Base-by-base conservation (phyloP, 2,888 invertebrate species). In the Seladonia tumulorum region DNA sequence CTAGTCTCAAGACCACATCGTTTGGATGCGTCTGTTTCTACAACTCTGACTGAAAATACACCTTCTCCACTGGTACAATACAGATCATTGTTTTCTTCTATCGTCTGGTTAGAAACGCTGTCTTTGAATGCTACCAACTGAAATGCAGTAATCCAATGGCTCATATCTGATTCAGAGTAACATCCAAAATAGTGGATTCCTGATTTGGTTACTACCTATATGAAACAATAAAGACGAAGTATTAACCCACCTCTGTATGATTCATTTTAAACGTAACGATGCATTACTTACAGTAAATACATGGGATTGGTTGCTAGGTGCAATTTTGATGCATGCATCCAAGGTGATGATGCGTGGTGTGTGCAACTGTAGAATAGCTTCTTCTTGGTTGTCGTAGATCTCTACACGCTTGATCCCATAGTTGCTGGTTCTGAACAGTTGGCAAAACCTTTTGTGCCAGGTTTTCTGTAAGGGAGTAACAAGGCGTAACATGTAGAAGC, bases 81-180 rank as follows among this genome's bases (percentile, higher is more conserved):
- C n/a, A 98, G 95, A 94, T 98, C 98, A 95, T 98, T 98, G 92
- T 98, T 98, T 95, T 98, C 98, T 95, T 98, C 98, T 93, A 98
- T 97, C 25, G 96, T 96, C 71, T 96, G 96, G 89, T 94, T 95
- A 0, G 96, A 96, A 80, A 96, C 96, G 91, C 96, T 96, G 85
- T 97, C 97, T 92, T 97, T 97, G 93, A 98, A 98, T 0, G 98
- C 98, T 47, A 98, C 98, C 18, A 97, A 96, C 93, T 98, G 98
- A 81, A 98, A 96, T 7, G 97, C 97, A 86, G 96, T 96, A 25
- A 98, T 96, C 98, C 98, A 98, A 92, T 97, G 97, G 78, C 96
- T 96, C 91, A 97, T 96, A 90, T 97, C 97, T 42, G 96, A 95
- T 93, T 97, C 97, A 42, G 96, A 96, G 89, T 96, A 96, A 45